Evolutionary conservation across 2,888 invertebrate species (phyloP).

Genomic region (Teinopalpus imperialis): DNA sequence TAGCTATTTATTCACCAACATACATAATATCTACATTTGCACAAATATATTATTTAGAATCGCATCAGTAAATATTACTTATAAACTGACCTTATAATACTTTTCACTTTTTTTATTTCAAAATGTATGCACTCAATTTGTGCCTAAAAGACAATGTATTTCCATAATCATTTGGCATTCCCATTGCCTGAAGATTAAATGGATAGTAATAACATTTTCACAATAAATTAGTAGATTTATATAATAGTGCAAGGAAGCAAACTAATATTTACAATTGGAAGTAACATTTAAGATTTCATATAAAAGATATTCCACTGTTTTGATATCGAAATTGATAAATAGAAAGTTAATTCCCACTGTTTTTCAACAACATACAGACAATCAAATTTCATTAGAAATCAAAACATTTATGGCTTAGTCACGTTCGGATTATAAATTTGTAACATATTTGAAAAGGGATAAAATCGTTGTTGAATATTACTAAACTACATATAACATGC

Average conservation of each 20-base stretch:
- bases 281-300: conserved; percentile 36
- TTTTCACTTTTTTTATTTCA: conserved; percentile 55
- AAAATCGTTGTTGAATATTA: conserved; percentile 23
- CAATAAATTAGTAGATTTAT: conserved; percentile 60
- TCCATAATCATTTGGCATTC: conserved; percentile 47
- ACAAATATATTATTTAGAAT: conserved; percentile 75
- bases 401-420: conserved; percentile 4
- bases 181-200: conserved; percentile 57
- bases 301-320: conserved; percentile 24
- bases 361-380: too few relatives aligned
- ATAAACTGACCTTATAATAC: conserved; percentile 64
- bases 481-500: conserved; percentile 22
- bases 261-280: conserved; percentile 74
- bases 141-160: conserved; percentile 35
- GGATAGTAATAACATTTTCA: conserved; percentile 63
- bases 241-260: conserved; percentile 56
- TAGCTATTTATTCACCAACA: conserved; percentile 82
- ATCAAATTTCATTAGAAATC: not conserved
- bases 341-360: not conserved
- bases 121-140: conserved; percentile 47
- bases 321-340: conserved; percentile 21
- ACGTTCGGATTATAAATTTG: conserved; percentile 3
- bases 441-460: conserved; percentile 18
- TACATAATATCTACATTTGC: conserved; percentile 82
- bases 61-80: conserved; percentile 65